Base-by-base conservation (phyloP, 2,113 vertebrate genomes). In the Strix aluco region DNA sequence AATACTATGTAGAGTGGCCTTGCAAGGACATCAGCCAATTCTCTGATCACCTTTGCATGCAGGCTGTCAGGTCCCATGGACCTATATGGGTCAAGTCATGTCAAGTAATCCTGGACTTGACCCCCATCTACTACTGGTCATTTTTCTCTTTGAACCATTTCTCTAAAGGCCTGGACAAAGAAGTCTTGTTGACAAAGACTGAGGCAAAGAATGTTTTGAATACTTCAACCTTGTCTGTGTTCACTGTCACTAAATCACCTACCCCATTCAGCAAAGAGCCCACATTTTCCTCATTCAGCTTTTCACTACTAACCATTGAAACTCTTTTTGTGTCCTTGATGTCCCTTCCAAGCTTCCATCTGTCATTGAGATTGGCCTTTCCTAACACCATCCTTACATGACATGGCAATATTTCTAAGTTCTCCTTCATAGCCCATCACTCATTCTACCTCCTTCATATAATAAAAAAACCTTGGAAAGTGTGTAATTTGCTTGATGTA, bases 41-140 rank as follows among this genome's bases (percentile, higher is more conserved):
- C 15, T 81, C 42, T 82, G 32, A 63, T 49, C 40, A 49, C 8
- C 6, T 89, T 81, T 55, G 36, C 21, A 47, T 42, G 7, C 8
- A 73, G 59, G 14, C 6, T 59, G 13, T 49, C 0, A 0, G 27
- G 18, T 70, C 7, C 15, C 2, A 5, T 15, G 27, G 13, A 47
- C 7, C 3, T 57, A 3, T 27, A 20, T 18, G 19, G 26, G 7
- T 58, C 30, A 63, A 78, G 38, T 11, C 5, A 36, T 40, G 18
- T 79, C n/a, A 62, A 59, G 25, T 10, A 85, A 10, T 54, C 10
- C 38, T 40, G 21, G n/a, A 26, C 25, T 26, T 81, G 27, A 20
- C 8, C 54, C 11, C 10, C 6, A 16, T 40, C 49, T 83, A 27
- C 17, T 65, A 6, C 16, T 55, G 10, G 5, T 36, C 12, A 0